phyloP scores from a whole-genome alignment of 2,888 invertebrate genomes.

The Meta bourneti region DNA sequence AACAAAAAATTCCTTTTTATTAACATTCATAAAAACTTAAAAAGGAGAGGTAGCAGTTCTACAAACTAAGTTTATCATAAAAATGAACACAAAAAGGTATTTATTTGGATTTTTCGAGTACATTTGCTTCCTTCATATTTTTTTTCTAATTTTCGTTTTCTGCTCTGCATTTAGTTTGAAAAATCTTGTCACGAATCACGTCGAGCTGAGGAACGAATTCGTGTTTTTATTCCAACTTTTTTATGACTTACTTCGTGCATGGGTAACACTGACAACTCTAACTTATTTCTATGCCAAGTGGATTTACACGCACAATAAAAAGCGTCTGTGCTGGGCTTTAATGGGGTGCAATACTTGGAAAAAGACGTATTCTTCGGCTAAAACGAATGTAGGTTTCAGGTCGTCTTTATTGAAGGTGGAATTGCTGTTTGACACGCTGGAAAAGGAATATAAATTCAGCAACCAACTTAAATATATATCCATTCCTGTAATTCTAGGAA shows the following conservation, averaged over 20 bases:
- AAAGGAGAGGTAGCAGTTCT: not conserved
- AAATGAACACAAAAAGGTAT: not conserved
- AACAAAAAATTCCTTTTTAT: not conserved
- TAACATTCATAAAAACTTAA: not conserved
- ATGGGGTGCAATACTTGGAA: not conserved
- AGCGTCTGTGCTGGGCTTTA: not conserved
- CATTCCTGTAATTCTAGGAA: not conserved
- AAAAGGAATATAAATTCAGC: not conserved
- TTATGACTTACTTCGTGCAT: slow-evolving; percentile 26
- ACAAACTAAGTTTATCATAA: not conserved
- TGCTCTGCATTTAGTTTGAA: slow-evolving; percentile 9
- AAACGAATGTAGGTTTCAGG: not conserved
- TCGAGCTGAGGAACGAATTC: slow-evolving; percentile 1
- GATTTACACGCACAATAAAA: slow-evolving; percentile 32
- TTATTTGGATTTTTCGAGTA: not conserved
- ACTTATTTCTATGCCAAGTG: slow-evolving; percentile 24
- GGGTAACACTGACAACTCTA: slow-evolving; percentile 11
- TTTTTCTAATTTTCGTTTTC: slow-evolving; percentile 33
- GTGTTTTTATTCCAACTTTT: slow-evolving; percentile 19
- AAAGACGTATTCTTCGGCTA: not conserved
- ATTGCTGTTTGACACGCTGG: not conserved
- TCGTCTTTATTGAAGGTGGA: slow-evolving; percentile 26
- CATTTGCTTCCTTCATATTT: not conserved
- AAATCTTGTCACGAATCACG: slow-evolving; percentile 45
- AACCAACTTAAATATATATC: not conserved